These are phyloP conservation scores for Tolypeutes matacus DNA, from an alignment of 2,797 vertebrate species.

Conservation along the genomic window DNA sequence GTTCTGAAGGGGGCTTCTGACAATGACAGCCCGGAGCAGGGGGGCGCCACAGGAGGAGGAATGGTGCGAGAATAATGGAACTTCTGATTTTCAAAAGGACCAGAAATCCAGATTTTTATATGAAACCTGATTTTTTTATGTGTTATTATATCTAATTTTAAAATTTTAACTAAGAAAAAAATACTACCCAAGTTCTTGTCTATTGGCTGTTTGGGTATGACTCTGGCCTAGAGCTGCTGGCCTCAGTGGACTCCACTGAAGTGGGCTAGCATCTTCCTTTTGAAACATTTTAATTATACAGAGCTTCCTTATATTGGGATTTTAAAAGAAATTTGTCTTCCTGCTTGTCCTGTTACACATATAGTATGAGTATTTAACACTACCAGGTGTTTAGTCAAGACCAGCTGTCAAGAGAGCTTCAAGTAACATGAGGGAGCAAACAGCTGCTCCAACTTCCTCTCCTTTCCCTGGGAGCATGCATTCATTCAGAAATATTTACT, in stretches of 20 bases:
- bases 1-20: neutral
- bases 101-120: neutral
- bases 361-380: neutral
- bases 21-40: neutral
- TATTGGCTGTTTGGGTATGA: neutral
- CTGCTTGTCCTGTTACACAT: neutral
- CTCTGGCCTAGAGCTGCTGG: neutral
- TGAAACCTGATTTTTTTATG: slow-evolving; percentile 13
- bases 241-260: neutral
- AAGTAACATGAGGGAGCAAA: neutral
- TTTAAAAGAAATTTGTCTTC: slow-evolving; percentile 6
- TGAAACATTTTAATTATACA: slow-evolving; percentile 31
- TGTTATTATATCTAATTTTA: neutral
- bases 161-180: neutral
- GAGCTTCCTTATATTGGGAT: neutral
- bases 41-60: neutral
- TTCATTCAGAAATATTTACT: slow-evolving; percentile 22
- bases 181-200: neutral
- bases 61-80: neutral
- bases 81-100: slow-evolving; percentile 18
- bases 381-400: neutral
- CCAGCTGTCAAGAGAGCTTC: neutral
- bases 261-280: neutral
- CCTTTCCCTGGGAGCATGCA: neutral
- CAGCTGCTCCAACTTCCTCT: neutral